Percentiles rank a stretch among this genome's conserved stretches.
phyloP scores from a whole-genome alignment of 2,113 vertebrate species.

The Anolis sagrei region DNA sequence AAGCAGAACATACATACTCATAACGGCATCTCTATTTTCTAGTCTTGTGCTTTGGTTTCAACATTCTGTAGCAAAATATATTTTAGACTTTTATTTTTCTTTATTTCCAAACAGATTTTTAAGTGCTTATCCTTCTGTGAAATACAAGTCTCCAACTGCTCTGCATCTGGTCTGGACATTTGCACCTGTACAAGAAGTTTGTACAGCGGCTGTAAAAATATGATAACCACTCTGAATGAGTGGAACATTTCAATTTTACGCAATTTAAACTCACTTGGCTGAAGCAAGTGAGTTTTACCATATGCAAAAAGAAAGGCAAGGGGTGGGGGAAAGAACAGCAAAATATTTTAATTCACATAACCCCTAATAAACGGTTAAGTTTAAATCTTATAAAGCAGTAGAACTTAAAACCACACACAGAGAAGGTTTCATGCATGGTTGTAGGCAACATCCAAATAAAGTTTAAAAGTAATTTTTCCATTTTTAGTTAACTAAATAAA shows the following conservation, averaged over 20 bases:
- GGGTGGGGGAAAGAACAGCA: not conserved
- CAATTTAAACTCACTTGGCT: conserved; percentile 39
- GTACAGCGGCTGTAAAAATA: conserved; percentile 44
- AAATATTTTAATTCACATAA: not conserved
- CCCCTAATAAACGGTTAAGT: not conserved
- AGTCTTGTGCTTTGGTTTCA: not conserved
- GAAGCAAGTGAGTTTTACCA: conserved; percentile 40
- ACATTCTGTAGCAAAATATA: not conserved
- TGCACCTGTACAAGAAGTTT: conserved; percentile 30
- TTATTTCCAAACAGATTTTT: not conserved
- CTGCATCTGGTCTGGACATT: conserved; percentile 58
- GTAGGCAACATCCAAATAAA: not conserved
- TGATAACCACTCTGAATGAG: not conserved
- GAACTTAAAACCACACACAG: not conserved
- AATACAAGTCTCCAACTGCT: conserved; percentile 27
- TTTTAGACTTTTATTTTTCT: not conserved
- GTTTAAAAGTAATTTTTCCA: not conserved
- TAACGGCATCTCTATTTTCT: not conserved
- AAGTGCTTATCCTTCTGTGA: not conserved
- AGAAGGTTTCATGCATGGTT: not conserved
- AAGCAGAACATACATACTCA: not conserved
- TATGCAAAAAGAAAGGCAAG: conserved; percentile 28
- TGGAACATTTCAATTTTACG: conserved; percentile 55
- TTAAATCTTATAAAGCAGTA: not conserved
- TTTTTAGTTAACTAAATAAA: conserved; percentile 12